These are phyloP conservation scores for Chrysolina oricalcia DNA, from an alignment of 2,888 invertebrate species.

Conservation along the genomic window DNA sequence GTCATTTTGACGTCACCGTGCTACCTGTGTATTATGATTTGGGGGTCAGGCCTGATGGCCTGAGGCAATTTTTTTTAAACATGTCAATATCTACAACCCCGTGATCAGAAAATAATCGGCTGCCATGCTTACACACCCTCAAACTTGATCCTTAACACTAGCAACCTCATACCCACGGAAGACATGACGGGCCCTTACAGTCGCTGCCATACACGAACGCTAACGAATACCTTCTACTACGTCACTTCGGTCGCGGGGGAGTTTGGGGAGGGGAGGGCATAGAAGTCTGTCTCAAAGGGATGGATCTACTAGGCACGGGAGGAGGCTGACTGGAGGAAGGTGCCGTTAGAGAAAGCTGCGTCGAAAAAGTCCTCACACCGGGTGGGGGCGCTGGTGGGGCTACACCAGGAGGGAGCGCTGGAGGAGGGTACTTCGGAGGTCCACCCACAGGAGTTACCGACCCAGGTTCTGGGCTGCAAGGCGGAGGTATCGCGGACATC, in stretches of 20 bases:
- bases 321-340: constrained; percentile 69
- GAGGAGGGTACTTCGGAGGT: constrained; percentile 69
- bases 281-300: constrained; percentile 70
- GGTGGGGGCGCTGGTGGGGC: constrained; percentile 70
- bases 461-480: constrained; percentile 61
- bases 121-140: neutral
- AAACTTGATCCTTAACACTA: neutral
- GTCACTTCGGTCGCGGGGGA: constrained; percentile 70
- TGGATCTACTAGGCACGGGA: constrained; percentile 75
- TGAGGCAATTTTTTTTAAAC: no score
- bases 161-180: constrained; percentile 66
- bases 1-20: no score
- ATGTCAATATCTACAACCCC: no score
- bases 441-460: constrained; percentile 68
- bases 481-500: constrained; percentile 48
- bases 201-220: constrained; percentile 68
- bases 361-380: constrained; percentile 59
- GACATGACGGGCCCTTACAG: constrained; percentile 68
- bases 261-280: constrained; percentile 71
- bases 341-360: constrained; percentile 64
- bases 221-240: constrained; percentile 66
- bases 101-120: neutral
- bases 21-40: no score
- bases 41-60: no score
- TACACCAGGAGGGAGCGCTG: constrained; percentile 66